Conservation (phyloP, 1,140 invertebrate genomes). For the Drosophila sturtevanti region DNA sequence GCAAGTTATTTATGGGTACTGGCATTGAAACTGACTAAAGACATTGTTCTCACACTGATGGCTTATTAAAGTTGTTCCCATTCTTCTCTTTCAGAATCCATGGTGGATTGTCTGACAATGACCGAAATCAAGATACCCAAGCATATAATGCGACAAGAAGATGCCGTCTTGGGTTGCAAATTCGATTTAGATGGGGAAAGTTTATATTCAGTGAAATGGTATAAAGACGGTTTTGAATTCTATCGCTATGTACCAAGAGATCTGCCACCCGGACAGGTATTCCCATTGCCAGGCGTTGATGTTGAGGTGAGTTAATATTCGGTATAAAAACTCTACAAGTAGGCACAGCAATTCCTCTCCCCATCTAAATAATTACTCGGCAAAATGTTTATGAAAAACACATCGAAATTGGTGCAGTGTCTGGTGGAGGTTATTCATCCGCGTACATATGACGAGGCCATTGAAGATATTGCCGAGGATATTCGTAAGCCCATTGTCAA, state of each 20-base stretch:
- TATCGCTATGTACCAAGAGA: slow-evolving; percentile 91
- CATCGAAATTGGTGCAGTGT: slow-evolving; percentile 62
- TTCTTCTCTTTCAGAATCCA: slow-evolving; percentile 43
- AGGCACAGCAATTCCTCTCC: not conserved
- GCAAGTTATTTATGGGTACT: slow-evolving; percentile 74
- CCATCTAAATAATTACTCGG: slow-evolving; percentile 8
- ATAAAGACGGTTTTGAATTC: slow-evolving; percentile 94
- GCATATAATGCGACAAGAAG: slow-evolving; percentile 87
- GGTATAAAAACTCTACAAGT: slow-evolving; percentile 7
- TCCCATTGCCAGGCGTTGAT: slow-evolving; percentile 89
- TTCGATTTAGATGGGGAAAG: slow-evolving; percentile 91
- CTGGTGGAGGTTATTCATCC: slow-evolving; percentile 49
- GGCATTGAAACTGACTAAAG: slow-evolving; percentile 58
- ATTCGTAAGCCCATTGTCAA: slow-evolving; percentile 41
- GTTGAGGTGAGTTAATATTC: slow-evolving; percentile 89
- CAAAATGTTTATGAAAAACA: slow-evolving; percentile 46
- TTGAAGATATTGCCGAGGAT: slow-evolving; percentile 45
- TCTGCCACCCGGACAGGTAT: slow-evolving; percentile 88
- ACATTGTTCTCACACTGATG: slow-evolving; percentile 17
- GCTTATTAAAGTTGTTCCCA: slow-evolving; percentile 49
- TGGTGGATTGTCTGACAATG: slow-evolving; percentile 85
- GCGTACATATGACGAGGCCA: slow-evolving; percentile 31
- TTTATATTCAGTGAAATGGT: slow-evolving; percentile 95
- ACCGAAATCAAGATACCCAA: slow-evolving; percentile 87
- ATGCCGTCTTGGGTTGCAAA: slow-evolving; percentile 88